These are phyloP conservation scores for Thalassoma bifasciatum DNA, from an alignment of 2,113 vertebrate species.

Conservation along the genomic window DNA sequence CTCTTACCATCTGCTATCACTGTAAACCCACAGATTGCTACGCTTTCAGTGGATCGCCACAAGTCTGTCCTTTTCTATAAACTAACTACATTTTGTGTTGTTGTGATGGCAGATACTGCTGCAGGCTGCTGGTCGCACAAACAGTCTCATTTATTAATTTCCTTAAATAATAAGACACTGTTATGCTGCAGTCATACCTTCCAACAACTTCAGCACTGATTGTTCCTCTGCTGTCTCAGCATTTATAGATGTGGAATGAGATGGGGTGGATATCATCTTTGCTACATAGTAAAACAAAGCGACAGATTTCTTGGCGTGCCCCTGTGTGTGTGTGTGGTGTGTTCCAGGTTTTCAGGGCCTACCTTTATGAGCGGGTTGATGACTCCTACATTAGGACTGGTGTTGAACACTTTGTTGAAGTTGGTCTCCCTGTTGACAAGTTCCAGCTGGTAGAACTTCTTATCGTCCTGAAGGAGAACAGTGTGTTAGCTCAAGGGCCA, in stretches of 20 bases:
- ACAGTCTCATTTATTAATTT: constrained; percentile 3
- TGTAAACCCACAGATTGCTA: background rate
- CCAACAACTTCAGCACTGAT: constrained; percentile 7
- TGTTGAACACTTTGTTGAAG: constrained; percentile 99
- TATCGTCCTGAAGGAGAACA: constrained; percentile 90
- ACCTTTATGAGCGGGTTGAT: constrained; percentile 99
- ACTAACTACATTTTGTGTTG: background rate
- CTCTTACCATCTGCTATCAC: background rate
- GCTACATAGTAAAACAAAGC: background rate
- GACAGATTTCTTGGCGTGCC: constrained; percentile 9
- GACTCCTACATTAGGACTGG: constrained; percentile 96
- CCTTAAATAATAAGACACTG: background rate
- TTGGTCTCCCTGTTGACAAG: constrained; percentile 99
- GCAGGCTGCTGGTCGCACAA: background rate
- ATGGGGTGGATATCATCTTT: constrained; percentile 57
- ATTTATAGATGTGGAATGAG: constrained; percentile 45
- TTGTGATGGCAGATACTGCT: background rate
- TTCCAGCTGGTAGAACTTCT: constrained; percentile 99
- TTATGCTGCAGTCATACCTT: background rate
- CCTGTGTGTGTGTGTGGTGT: constrained; percentile 48
- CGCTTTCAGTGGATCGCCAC: background rate
- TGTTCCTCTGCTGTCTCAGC: constrained; percentile 15
- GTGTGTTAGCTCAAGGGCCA: constrained; percentile 8
- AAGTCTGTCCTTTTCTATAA: background rate
- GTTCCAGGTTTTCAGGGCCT: constrained; percentile 64